These are phyloP conservation scores for Chironomus tentans DNA, from an alignment of 2,888 invertebrate genomes.

Conservation along the genomic window DNA sequence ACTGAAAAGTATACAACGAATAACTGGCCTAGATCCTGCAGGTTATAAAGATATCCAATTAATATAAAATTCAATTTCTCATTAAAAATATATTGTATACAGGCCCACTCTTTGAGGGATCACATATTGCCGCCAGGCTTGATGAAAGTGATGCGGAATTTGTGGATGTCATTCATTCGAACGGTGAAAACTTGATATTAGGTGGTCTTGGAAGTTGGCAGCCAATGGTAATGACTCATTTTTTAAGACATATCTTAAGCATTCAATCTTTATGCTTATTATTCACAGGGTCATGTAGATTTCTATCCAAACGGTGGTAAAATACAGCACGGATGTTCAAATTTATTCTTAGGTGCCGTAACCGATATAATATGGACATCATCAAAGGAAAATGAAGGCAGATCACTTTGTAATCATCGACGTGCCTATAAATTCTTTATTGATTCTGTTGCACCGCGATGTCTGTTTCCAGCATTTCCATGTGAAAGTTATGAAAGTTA, in stretches of 20 bases:
- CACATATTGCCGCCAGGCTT: slow-evolving; percentile 72
- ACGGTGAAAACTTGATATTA: slow-evolving; percentile 83
- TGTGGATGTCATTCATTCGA: slow-evolving; percentile 85
- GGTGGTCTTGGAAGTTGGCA: slow-evolving; percentile 70
- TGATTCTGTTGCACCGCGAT: slow-evolving; percentile 83
- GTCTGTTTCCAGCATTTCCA: slow-evolving; percentile 85
- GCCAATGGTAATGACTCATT: slow-evolving; percentile 48
- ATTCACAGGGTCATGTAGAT: slow-evolving; percentile 64
- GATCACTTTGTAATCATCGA: slow-evolving; percentile 85
- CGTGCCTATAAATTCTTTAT: slow-evolving; percentile 91
- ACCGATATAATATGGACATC: slow-evolving; percentile 72
- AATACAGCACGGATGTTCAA: slow-evolving; percentile 86
- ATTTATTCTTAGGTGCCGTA: slow-evolving; percentile 84
- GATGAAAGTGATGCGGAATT: slow-evolving; percentile 79
- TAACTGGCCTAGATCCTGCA: slow-evolving; percentile 53
- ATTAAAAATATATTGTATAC: slow-evolving; percentile 70
- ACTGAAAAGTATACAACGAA: slow-evolving; percentile 65
- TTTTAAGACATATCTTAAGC: no score
- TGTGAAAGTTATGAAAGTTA: slow-evolving; percentile 80
- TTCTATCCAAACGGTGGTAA: slow-evolving; percentile 71
- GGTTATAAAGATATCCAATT: not conserved
- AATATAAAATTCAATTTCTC: not conserved
- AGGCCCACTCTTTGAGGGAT: slow-evolving; percentile 77
- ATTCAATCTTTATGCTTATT: no score
- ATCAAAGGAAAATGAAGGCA: slow-evolving; percentile 70